These are phyloP conservation scores for Xiphias gladius DNA, from an alignment of 2,113 vertebrate species.

Conservation along the genomic window DNA sequence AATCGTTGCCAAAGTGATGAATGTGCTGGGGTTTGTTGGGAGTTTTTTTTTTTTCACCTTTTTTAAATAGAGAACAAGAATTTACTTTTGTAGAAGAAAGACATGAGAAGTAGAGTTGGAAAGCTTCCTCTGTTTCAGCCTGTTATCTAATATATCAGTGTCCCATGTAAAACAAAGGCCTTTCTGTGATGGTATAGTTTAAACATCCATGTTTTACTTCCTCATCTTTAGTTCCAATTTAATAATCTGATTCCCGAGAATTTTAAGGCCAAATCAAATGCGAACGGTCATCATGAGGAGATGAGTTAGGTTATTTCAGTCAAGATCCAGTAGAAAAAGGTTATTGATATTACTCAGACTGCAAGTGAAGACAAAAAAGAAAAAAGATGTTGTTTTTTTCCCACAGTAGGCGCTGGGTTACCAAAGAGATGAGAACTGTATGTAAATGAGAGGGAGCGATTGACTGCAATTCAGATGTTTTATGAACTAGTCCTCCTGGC, in stretches of 20 bases:
- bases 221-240: not conserved
- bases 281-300: not conserved
- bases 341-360: not conserved
- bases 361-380: not conserved
- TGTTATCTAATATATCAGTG: not conserved
- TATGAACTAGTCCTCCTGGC: conserved; percentile 14
- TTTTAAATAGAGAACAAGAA: not conserved
- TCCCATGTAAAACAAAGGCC: not conserved
- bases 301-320: not conserved
- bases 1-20: not conserved
- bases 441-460: not conserved
- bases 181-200: not conserved
- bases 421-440: not conserved
- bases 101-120: conserved; percentile 3
- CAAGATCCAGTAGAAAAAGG: not conserved
- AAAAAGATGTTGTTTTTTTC: not conserved
- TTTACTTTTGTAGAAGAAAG: not conserved
- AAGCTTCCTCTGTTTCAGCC: conserved; percentile 11
- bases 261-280: not conserved
- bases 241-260: not conserved
- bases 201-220: conserved; percentile 4
- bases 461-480: not conserved
- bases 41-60: not conserved
- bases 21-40: too few relatives aligned
- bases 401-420: not conserved